Conservation (phyloP, 1,140 invertebrate species). For the Drepana arcuata region DNA sequence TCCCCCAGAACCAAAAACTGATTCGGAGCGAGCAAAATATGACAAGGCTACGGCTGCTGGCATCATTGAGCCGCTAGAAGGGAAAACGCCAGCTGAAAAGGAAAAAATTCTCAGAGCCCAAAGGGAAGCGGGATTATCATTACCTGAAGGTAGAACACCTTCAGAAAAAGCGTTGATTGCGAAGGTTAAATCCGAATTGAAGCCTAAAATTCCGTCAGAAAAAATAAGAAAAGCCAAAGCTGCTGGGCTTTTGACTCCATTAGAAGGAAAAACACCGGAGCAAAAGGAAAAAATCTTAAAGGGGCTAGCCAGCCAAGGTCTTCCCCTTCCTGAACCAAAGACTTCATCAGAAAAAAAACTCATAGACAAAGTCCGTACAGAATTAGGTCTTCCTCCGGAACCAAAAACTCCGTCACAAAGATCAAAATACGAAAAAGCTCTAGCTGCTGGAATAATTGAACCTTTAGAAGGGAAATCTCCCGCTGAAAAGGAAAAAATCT, state of each 20-base stretch:
- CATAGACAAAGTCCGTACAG: conserved; percentile 13
- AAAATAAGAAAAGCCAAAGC: conserved; percentile 16
- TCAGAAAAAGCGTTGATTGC: conserved; percentile 22
- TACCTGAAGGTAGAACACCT: conserved; percentile 16
- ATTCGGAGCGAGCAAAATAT: conserved; percentile 13
- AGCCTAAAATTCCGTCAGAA: conserved; percentile 5
- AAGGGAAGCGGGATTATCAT: conserved; percentile 8
- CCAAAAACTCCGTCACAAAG: conserved; percentile 11
- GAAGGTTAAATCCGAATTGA: conserved; percentile 11
- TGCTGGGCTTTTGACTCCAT: conserved; percentile 15
- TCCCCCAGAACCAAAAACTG: conserved; percentile 17
- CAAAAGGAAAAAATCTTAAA: conserved; percentile 18
- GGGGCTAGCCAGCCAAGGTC: conserved; percentile 9
- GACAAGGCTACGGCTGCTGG: conserved; percentile 15
- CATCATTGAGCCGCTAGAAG: conserved; percentile 19
- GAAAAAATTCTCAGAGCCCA: conserved; percentile 15
- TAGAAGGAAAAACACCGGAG: conserved; percentile 12
- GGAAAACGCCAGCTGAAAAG: conserved; percentile 18
- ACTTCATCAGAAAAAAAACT: conserved; percentile 19
- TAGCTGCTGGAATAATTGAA: conserved; percentile 14
- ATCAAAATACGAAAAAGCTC: conserved; percentile 16
- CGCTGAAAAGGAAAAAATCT: conserved; percentile 22
- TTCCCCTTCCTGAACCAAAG: conserved; percentile 16
- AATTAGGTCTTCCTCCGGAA: conserved; percentile 21
- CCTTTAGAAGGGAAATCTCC: conserved; percentile 22